These are phyloP conservation scores for Torymus aiolomorphi DNA, from an alignment of 2,888 invertebrate species.

Conservation along the genomic window DNA sequence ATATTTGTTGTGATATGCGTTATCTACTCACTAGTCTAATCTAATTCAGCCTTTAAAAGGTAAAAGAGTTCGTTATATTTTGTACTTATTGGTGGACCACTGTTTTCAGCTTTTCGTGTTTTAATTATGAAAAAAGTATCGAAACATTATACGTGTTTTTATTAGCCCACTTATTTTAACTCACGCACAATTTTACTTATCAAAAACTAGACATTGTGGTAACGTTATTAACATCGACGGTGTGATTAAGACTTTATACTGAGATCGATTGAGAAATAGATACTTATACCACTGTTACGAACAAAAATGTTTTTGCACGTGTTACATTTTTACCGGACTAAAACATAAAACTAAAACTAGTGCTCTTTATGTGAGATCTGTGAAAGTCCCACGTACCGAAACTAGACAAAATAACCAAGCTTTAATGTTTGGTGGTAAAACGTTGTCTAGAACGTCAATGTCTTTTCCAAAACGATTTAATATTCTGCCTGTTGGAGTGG, in stretches of 20 bases:
- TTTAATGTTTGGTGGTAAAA: slow-evolving; percentile 83
- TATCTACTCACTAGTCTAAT: slow-evolving; percentile 47
- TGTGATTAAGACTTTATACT: too few species aligned
- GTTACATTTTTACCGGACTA: slow-evolving; percentile 21
- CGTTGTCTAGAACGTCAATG: slow-evolving; percentile 84
- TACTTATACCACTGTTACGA: slow-evolving; percentile 47
- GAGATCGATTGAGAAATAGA: neutral
- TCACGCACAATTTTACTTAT: too few species aligned
- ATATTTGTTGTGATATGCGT: slow-evolving; percentile 23
- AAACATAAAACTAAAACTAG: slow-evolving; percentile 42
- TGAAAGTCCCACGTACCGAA: slow-evolving; percentile 71
- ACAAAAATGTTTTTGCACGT: neutral
- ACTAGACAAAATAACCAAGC: slow-evolving; percentile 78
- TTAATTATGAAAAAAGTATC: slow-evolving; percentile 30
- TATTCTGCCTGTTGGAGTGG: slow-evolving; percentile 87
- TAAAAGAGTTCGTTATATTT: slow-evolving; percentile 41
- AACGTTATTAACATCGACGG: too few species aligned
- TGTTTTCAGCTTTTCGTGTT: slow-evolving; percentile 23
- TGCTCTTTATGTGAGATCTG: slow-evolving; percentile 54
- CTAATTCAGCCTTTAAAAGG: slow-evolving; percentile 40
- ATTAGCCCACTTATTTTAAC: slow-evolving; percentile 1
- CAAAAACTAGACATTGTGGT: too few species aligned
- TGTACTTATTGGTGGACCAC: slow-evolving; percentile 68
- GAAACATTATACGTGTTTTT: slow-evolving; percentile 13
- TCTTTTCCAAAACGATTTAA: slow-evolving; percentile 88